These are phyloP conservation scores for Gallinago paraguaiae DNA, from an alignment of 2,113 vertebrate genomes.

Conservation along the genomic window DNA sequence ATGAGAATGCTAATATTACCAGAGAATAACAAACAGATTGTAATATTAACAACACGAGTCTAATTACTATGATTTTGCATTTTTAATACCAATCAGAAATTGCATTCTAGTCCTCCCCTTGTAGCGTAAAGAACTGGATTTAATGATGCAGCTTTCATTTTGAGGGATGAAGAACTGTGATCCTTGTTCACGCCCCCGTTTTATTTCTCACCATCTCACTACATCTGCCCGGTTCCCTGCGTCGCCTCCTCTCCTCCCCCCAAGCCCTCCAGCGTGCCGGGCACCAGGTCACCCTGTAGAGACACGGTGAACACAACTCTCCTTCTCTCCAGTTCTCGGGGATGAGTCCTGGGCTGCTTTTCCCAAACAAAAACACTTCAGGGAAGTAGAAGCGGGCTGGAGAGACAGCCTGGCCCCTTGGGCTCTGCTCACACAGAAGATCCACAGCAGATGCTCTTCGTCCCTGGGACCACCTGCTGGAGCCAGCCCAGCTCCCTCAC, in stretches of 20 bases:
- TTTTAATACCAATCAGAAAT: conserved; percentile 39
- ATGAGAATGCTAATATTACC: conserved; percentile 32
- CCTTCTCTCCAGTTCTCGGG: neutral
- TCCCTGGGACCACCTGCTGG: neutral
- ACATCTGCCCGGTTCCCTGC: neutral
- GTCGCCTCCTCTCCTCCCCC: neutral
- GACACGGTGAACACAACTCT: neutral
- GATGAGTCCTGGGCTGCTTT: neutral
- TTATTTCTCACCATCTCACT: neutral
- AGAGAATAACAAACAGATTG: conserved; percentile 50
- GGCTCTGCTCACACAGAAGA: neutral
- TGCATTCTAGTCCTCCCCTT: neutral
- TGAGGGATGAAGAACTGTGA: neutral
- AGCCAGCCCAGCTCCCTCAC: neutral
- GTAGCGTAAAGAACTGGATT: neutral
- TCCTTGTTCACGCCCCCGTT: neutral
- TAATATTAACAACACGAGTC: conserved; percentile 29
- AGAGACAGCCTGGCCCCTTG: neutral
- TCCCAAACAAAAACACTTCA: neutral
- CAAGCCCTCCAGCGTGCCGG: neutral
- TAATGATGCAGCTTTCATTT: neutral
- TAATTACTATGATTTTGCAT: conserved; percentile 35
- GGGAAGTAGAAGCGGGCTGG: neutral
- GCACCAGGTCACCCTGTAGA: neutral
- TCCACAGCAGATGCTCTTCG: neutral